Percentiles rank a stretch among this genome's conserved stretches.
Conservation (phyloP, 2,113 vertebrate species). For the Thamnophis sirtalis region DNA sequence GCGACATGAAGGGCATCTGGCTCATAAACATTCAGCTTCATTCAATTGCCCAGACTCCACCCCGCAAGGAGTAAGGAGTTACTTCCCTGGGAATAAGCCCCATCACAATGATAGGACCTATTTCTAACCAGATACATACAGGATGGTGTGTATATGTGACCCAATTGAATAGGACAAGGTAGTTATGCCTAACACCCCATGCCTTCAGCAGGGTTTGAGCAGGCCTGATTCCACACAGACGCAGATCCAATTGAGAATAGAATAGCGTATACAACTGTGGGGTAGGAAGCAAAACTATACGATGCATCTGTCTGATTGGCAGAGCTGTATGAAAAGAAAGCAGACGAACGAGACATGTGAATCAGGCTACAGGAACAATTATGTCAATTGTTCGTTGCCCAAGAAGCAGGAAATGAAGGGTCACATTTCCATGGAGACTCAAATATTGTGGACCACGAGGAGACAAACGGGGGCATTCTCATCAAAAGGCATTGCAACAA, state of each 20-base stretch:
- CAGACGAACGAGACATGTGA: neutral
- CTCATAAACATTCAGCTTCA: no score
- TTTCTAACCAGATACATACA: neutral
- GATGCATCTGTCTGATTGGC: neutral
- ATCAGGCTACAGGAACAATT: slow-evolving; percentile 5
- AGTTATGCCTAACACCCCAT: neutral
- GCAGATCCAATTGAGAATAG: neutral
- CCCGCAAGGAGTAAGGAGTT: no score
- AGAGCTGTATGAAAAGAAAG: slow-evolving; percentile 6
- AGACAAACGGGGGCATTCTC: neutral
- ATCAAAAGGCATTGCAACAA: neutral
- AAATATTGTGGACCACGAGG: neutral
- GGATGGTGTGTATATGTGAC: neutral
- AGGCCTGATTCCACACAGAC: neutral
- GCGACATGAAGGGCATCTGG: no score
- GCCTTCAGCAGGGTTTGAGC: neutral
- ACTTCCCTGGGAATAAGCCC: neutral
- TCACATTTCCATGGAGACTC: slow-evolving; percentile 28
- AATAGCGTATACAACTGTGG: neutral
- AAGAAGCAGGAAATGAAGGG: slow-evolving; percentile 12
- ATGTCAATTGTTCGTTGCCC: slow-evolving; percentile 10
- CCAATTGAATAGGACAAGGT: neutral
- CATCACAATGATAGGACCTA: no score
- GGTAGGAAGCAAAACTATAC: neutral
- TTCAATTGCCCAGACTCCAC: no score